Evolutionary conservation across 2,797 vertebrate species (phyloP), one percentile per base, ranked within the genome.

Genomic region (Limosa lapponica): DNA sequence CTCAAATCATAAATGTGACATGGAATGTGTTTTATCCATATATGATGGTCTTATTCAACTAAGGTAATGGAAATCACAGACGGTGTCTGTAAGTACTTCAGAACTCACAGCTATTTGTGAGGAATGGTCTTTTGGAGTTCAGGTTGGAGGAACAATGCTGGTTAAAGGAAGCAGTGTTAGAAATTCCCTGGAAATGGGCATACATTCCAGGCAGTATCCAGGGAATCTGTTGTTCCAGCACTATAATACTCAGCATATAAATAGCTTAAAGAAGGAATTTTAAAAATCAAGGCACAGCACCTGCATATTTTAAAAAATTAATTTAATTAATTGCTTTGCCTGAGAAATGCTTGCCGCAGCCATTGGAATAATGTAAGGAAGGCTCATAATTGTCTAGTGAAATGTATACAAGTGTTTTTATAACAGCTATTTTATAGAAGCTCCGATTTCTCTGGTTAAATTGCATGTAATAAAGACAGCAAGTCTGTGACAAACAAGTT

Each of bases 381-480:
- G 66, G 46, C 32, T 94, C 46, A 8, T 83, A 95, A 95, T 81
- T 95, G 62, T 84, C 75, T 11, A 81, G 89, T 59, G 87, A 95
- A 94, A 95, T 27, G 36, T 71, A 58, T 55, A 61, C 43, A 57
- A 90, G 62, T 59, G 51, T 55, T 93, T 92, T 95, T 90, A 36
- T 83, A 93, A 49, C 51, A 87, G 71, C 78, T 67, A 23, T 85
- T 92, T 94, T 84, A 79, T 59, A 85, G 83, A 95, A 91, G 65
- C 66, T 88, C 87, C 39, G 43, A 83, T 94, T 96, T 91, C 82
- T 93, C 46, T 69, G 58, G 30, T 69, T 94, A 71, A 89, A 89
- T 67, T 23, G 61, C 81, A 36, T 37, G 58, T 75, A 91, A 95
- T 93, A 75, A 90, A 95, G 96, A 90, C 77, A 96, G 32, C 18